Base-by-base conservation (phyloP, 2,888 invertebrate genomes). In the Eustalomyia histrio region DNA sequence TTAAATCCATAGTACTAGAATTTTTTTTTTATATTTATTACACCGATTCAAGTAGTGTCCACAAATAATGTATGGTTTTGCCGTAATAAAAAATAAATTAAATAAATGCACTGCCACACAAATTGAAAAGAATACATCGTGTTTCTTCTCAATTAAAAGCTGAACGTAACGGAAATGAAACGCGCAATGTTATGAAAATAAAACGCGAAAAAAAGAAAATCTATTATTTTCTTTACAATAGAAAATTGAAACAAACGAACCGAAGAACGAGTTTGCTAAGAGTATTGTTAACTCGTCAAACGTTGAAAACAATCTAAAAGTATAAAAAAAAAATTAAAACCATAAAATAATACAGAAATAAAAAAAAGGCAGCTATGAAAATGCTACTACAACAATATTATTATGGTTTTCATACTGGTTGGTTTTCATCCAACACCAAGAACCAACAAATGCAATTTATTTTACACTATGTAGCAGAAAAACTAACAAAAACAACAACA, bases 271-370 rank as follows among this genome's bases (percentile, higher is more conserved):
- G 43, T 67, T 29, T 58, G n/a, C 50, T 24, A 29, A 1, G 6
- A 39, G 39, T 71, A 39, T 47, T 81, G 81, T 81, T 76, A 71
- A 71, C 81, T 61, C 69, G 76, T 71, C 78, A 74, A 81, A 74
- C 74, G 81, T 78, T 71, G 61, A 81, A 81, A 76, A 65, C 78
- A 60, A 81, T 81, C 81, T 81, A 74, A 81, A 81, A 65, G 39
- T 69, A 74, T 69, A 60, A 50, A 47, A 74, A 71, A n/a, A 73
- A 72, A 39, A 47, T 81, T 74, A 76, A 76, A 76, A 69, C 78
- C 73, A 78, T 78, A 74, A 65, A 76, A 64, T 79, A 57, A 68
- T 64, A 18, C 55, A 29, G 29, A 29, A 29, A 29, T 4, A 29
- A 29, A 29, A 29, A 29, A 29, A 29, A 29, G n/a, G n/a, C 29